Evolutionary conservation across 2,797 vertebrate genomes (phyloP).

Genomic region (Lutjanus campechanus): DNA sequence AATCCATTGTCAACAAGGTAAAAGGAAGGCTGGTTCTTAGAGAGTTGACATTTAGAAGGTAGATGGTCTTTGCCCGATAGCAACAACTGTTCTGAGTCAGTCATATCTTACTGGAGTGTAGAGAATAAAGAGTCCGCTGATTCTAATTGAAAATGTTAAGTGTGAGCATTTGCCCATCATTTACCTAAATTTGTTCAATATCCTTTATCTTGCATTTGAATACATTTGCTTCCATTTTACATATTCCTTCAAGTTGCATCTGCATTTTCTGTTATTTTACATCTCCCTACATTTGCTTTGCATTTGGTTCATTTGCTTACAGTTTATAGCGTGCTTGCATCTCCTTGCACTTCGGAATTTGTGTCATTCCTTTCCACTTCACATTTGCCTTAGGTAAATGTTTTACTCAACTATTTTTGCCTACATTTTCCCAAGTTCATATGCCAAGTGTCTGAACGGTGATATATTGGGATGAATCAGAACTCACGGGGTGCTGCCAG

Average conservation of each 20-base stretch:
- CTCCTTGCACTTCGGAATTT: background rate
- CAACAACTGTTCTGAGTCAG: background rate
- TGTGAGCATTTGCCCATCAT: background rate
- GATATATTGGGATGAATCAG: constrained; percentile 27
- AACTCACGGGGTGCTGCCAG: background rate
- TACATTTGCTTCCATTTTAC: background rate
- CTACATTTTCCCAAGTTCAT: background rate
- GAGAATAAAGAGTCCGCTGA: background rate
- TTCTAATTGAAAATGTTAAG: background rate
- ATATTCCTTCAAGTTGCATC: background rate
- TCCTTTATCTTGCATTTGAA: background rate
- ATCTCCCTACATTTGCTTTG: background rate
- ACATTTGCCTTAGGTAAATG: background rate
- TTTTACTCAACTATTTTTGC: constrained; percentile 1
- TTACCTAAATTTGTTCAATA: background rate
- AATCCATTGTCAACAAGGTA: too few relatives aligned
- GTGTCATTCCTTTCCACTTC: background rate
- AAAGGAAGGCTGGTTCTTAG: background rate
- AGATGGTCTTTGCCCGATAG: background rate
- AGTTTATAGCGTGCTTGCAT: background rate
- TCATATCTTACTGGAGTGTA: background rate
- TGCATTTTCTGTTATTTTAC: background rate
- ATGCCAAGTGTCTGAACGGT: constrained; percentile 14
- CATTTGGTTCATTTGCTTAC: background rate
- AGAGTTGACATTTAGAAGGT: background rate